A percentile compares a stretch with the other conserved stretches of the same genome.
Evolutionary conservation across 2,113 vertebrate genomes (phyloP).

Genomic region (Cheirogaleus medius): DNA sequence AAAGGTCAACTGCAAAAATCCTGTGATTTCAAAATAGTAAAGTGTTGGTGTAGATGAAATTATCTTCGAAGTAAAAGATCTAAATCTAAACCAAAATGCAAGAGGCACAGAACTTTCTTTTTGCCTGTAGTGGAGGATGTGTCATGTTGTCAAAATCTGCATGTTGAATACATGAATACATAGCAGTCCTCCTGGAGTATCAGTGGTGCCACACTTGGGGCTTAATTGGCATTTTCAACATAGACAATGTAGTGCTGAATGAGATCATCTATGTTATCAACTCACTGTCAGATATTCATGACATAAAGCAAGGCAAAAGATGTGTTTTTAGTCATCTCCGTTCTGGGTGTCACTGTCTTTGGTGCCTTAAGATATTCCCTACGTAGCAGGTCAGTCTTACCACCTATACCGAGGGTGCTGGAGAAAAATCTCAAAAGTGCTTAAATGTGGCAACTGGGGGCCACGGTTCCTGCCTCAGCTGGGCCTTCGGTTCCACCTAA

Average conservation of each 20-base stretch:
- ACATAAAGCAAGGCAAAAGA: background rate
- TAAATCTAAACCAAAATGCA: background rate
- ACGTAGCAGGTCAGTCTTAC: background rate
- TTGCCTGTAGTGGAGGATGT: background rate
- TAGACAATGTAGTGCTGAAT: background rate
- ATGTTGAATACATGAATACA: background rate
- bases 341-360: background rate
- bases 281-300: background rate
- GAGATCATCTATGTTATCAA: background rate
- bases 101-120: background rate
- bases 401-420: background rate
- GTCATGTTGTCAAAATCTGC: background rate
- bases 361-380: background rate
- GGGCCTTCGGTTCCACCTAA: background rate
- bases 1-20: background rate
- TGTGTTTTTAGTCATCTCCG: background rate
- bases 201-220: background rate
- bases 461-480: background rate
- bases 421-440: background rate
- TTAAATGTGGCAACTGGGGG: background rate
- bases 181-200: background rate
- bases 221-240: conserved; percentile 24
- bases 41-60: background rate
- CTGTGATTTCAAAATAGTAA: background rate
- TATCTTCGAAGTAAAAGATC: background rate